phyloP scores from a whole-genome alignment of 2,888 invertebrate species.

The Metacarcinus magister region DNA sequence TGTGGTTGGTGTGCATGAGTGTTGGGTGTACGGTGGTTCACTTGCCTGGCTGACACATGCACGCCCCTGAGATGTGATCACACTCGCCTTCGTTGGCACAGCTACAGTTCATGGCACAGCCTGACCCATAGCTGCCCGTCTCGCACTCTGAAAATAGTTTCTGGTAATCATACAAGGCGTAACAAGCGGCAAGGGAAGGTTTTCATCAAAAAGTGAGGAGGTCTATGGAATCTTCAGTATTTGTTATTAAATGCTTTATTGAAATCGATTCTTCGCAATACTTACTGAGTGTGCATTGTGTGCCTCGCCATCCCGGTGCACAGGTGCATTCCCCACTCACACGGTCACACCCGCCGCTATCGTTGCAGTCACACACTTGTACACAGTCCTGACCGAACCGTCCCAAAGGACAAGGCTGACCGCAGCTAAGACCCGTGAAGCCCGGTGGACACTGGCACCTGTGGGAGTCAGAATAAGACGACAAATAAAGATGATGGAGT shows the following conservation, averaged over 20 bases:
- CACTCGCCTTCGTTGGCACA: constrained; percentile 84
- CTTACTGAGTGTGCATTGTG: constrained; percentile 62
- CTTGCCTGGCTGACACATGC: constrained; percentile 82
- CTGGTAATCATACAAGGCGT: neutral
- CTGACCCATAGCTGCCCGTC: constrained; percentile 84
- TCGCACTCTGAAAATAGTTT: constrained; percentile 89
- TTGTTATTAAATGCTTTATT: neutral
- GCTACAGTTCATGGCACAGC: constrained; percentile 83
- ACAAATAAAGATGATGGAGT: neutral
- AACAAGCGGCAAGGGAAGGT: neutral
- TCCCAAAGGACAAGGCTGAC: constrained; percentile 83
- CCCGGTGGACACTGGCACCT: constrained; percentile 83
- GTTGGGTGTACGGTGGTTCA: neutral
- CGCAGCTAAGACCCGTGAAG: constrained; percentile 67
- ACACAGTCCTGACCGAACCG: constrained; percentile 85
- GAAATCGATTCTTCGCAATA: neutral
- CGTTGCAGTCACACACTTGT: constrained; percentile 85
- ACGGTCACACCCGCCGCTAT: constrained; percentile 82
- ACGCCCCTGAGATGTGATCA: constrained; percentile 84
- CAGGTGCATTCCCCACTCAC: constrained; percentile 82
- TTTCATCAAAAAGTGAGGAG: neutral
- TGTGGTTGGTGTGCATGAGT: neutral
- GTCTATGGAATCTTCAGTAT: neutral
- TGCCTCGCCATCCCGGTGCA: constrained; percentile 74
- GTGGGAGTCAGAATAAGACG: constrained; percentile 83